Evolutionary conservation across 2,888 invertebrate genomes (phyloP), one percentile per base, ranked within the genome.

Genomic region (Chloromyia formosa): DNA sequence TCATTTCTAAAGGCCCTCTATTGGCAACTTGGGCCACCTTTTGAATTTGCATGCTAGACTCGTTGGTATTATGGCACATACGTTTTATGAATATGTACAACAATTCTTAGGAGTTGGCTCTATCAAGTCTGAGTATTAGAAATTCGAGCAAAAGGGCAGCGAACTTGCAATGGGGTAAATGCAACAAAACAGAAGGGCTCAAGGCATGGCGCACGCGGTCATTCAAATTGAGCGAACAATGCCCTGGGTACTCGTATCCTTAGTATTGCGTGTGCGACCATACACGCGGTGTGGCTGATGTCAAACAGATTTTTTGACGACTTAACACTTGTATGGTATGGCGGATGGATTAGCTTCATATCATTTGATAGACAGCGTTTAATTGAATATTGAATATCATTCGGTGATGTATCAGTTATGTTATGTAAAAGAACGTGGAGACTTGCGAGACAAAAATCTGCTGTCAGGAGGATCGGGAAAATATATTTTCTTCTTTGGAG

Each of bases 131-230:
- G 62, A 62, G 66, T 49, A 66, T 66, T 49, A 66, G 66, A 66
- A 66, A 66, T 66, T 66, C 66, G 66, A 66, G 22, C 66, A 66
- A 66, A 66, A 66, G 66, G 66, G 66, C 66, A 66, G 66, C 66
- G 66, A 66, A 66, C 66, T 66, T 45, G 49, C 49, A 49, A 45
- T 22, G 62, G n/a, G 16, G 18, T 61, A 10, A 14, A 42, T 64
- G 45, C 42, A 42, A 18, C 16, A 12, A 45, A 66, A 49, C 45
- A 22, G 20, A 20, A 45, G 49, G 66, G 27, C 27, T 49, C n/a
- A n/a, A n/a, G n/a, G n/a, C n/a, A n/a, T 42, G 64, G 64, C 20
- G 16, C 18, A 42, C 35, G 64, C 64, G 64, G 64, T 64, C 66
- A 45, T 66, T 49, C 49, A 23, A 42, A 16, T 4, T 16, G 62